A percentile compares a stretch with the other conserved stretches of the same genome.
Evolutionary conservation across 2,797 vertebrate species (phyloP).

Genomic region (Bucorvus abyssinicus): DNA sequence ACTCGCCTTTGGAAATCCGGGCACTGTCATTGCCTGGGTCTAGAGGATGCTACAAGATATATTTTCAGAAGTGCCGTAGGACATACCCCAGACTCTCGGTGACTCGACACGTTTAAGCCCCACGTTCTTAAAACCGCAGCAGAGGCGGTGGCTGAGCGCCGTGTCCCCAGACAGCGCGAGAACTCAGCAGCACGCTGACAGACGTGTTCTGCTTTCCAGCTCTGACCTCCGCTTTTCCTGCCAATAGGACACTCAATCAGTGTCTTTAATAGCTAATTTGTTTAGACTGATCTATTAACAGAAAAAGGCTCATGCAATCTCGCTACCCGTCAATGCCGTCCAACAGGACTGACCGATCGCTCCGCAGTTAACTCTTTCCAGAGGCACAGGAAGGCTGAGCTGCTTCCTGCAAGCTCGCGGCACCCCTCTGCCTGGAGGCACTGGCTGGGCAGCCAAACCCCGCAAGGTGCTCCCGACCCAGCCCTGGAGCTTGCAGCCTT

Average conservation of each 20-base stretch:
- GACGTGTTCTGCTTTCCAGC: accelerated
- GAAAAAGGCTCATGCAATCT: not conserved
- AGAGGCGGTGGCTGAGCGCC: not conserved
- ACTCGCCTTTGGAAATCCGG: accelerated
- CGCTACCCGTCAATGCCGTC: not conserved
- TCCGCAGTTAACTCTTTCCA: not conserved
- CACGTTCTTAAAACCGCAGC: not conserved
- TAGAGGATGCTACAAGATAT: not conserved
- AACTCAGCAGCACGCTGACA: no score
- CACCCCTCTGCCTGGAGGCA: accelerated
- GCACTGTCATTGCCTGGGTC: not conserved
- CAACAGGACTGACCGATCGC: not conserved
- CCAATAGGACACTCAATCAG: not conserved
- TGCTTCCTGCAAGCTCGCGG: not conserved
- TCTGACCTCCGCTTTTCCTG: not conserved
- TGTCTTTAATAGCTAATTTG: not conserved
- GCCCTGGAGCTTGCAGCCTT: not conserved
- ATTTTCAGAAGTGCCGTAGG: not conserved
- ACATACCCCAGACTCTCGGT: not conserved
- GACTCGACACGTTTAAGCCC: not conserved
- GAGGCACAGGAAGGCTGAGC: not conserved
- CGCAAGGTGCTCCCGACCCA: accelerated
- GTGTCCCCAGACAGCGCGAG: accelerated
- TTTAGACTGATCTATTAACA: not conserved
- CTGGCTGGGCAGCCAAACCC: not conserved